phyloP scores from a whole-genome alignment of 1,140 invertebrate genomes.

The Stenopsyche tienmushanensis region DNA sequence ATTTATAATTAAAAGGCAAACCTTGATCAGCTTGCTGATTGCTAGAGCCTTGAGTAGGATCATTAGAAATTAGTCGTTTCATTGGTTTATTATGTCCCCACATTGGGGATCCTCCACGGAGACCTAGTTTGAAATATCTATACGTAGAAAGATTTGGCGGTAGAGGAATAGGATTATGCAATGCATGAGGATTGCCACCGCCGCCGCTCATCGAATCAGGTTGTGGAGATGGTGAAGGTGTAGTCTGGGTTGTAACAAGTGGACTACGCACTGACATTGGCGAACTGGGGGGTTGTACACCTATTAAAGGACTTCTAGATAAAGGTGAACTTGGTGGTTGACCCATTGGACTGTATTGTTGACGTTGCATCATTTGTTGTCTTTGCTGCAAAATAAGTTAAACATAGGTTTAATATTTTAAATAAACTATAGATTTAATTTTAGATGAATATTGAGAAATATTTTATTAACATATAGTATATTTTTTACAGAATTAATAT shows the following conservation, averaged over 20 bases:
- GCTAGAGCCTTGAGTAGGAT: constrained; percentile 21
- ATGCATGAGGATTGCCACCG: constrained; percentile 55
- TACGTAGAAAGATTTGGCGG: constrained; percentile 52
- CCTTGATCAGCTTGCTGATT: constrained; percentile 19
- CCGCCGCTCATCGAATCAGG: constrained; percentile 49
- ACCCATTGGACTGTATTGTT: constrained; percentile 55
- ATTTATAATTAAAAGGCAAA: constrained; percentile 1
- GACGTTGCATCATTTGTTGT: constrained; percentile 53
- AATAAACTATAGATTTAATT: neutral
- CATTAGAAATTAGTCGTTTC: constrained; percentile 11
- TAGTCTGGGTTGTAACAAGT: constrained; percentile 48
- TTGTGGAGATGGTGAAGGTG: constrained; percentile 53
- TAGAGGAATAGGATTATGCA: constrained; percentile 56
- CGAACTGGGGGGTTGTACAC: constrained; percentile 46
- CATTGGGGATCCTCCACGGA: constrained; percentile 73
- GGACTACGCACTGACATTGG: constrained; percentile 56
- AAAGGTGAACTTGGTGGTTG: constrained; percentile 67
- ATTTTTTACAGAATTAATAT: too few relatives aligned
- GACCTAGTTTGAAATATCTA: constrained; percentile 63
- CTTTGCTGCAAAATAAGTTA: constrained; percentile 42
- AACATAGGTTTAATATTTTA: neutral
- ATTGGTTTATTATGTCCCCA: constrained; percentile 55
- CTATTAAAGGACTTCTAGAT: constrained; percentile 60
- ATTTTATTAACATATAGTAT: too few relatives aligned
- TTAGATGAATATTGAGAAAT: neutral